Evolutionary conservation across 2,888 invertebrate species (phyloP).

Genomic region (Hirtodrosophila confusa): DNA sequence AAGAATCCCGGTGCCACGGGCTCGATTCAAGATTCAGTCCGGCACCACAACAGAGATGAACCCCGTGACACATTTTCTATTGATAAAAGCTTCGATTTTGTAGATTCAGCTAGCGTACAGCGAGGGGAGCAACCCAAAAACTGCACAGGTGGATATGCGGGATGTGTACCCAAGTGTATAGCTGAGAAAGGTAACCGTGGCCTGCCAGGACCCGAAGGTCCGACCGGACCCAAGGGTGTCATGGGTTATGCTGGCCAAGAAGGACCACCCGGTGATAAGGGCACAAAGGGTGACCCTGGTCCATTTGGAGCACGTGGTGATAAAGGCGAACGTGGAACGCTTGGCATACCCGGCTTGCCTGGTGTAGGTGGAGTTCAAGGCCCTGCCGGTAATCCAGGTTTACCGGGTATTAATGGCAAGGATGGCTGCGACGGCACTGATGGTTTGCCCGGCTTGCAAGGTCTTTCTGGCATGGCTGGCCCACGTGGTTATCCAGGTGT

Average conservation of each 20-base stretch:
- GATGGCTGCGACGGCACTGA: conserved; percentile 99
- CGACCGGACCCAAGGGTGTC: conserved; percentile 90
- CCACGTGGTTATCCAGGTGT: conserved; percentile 89
- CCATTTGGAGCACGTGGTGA: conserved; percentile 91
- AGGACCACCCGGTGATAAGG: conserved; percentile 94
- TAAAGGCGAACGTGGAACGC: conserved; percentile 93
- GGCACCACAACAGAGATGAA: conserved; percentile 71
- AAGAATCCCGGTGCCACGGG: conserved; percentile 78
- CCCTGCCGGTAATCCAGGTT: conserved; percentile 85
- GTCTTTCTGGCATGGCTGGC: conserved; percentile 89
- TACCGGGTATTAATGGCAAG: conserved; percentile 92
- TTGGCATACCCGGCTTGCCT: conserved; percentile 94
- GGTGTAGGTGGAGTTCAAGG: conserved; percentile 86
- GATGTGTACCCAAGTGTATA: conserved; percentile 93
- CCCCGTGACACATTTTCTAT: conserved; percentile 65
- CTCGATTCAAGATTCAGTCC: conserved; percentile 77
- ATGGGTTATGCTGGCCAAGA: conserved; percentile 93
- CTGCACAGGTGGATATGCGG: conserved; percentile 87
- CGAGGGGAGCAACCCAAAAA: conserved; percentile 85
- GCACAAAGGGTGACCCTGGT: conserved; percentile 94
- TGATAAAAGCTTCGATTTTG: conserved; percentile 82
- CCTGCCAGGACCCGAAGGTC: conserved; percentile 89
- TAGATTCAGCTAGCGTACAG: conserved; percentile 78
- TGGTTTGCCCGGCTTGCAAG: conserved; percentile 90
- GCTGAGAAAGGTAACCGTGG: conserved; percentile 94